These are phyloP conservation scores for Trogon melanurus DNA, from an alignment of 2,113 vertebrate genomes.

Conservation along the genomic window DNA sequence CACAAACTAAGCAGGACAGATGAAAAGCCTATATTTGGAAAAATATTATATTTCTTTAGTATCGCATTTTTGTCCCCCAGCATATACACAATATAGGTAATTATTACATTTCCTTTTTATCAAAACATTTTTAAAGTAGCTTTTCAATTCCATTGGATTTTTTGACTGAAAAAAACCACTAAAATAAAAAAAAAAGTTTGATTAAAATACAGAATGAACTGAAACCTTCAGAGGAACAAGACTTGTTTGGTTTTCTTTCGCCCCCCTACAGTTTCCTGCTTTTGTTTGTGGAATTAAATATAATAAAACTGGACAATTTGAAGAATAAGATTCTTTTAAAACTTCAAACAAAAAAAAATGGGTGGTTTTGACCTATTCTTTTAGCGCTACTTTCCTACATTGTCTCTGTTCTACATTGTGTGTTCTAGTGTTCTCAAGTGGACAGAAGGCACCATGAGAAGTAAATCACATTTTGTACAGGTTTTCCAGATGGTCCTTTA, in stretches of 20 bases:
- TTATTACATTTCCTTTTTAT: background rate
- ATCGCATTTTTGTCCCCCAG: background rate
- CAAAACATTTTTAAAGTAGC: background rate
- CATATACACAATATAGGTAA: background rate
- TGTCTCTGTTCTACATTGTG: background rate
- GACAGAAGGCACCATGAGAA: background rate
- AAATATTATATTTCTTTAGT: background rate
- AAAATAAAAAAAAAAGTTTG: background rate
- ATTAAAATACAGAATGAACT: background rate
- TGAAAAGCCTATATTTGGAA: background rate
- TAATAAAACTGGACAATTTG: background rate
- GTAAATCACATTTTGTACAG: background rate
- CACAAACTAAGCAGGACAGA: background rate
- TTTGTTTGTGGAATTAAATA: background rate
- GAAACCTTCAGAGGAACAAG: background rate
- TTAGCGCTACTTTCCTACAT: background rate
- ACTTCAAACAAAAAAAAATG: background rate
- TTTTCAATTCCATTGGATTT: background rate
- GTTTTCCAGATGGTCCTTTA: background rate
- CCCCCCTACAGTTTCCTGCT: background rate
- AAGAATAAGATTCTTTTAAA: background rate
- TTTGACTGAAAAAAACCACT: background rate
- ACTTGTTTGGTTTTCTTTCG: background rate
- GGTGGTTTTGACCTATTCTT: background rate
- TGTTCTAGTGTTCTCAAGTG: background rate